Percentiles rank a stretch among this genome's conserved stretches.
phyloP scores from a whole-genome alignment of 30 jellyfish, hydroid and myxozoan genomes.

The Pelagia noctiluca region DNA sequence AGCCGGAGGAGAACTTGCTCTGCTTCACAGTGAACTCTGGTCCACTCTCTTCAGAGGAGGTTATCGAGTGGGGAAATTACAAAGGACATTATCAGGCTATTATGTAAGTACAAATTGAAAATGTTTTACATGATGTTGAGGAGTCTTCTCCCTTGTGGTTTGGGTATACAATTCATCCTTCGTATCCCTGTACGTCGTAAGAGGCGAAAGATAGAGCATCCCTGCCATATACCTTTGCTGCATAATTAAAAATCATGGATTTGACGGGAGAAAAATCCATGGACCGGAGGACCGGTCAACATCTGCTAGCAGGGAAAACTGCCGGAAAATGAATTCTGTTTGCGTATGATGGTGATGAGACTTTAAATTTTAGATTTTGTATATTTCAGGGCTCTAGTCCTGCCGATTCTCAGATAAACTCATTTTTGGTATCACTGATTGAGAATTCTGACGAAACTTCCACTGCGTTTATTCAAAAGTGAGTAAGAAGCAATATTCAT shows the following conservation, averaged over 20 bases:
- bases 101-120: constrained; percentile 78
- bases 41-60: constrained; percentile 97
- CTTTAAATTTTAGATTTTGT: neutral
- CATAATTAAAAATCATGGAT: too few relatives aligned
- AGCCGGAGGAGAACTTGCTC: constrained; percentile 84
- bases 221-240: too few relatives aligned
- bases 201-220: too few relatives aligned
- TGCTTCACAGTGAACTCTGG: constrained; percentile 97
- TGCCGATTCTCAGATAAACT: constrained; percentile 84
- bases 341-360: neutral
- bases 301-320: too few relatives aligned
- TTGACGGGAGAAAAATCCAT: too few relatives aligned
- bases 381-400: constrained; percentile 85
- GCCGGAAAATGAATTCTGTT: neutral
- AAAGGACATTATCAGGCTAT: constrained; percentile 92
- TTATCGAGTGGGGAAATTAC: constrained; percentile 89
- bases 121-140: neutral
- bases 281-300: too few relatives aligned
- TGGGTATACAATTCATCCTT: too few relatives aligned
- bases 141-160: too few relatives aligned
- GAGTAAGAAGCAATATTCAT: too few relatives aligned
- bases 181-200: too few relatives aligned
- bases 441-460: constrained; percentile 39
- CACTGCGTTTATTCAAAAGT: constrained; percentile 72
- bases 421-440: constrained; percentile 67